Conservation (phyloP, 2,113 vertebrate genomes). For the Lampris incognitus region DNA sequence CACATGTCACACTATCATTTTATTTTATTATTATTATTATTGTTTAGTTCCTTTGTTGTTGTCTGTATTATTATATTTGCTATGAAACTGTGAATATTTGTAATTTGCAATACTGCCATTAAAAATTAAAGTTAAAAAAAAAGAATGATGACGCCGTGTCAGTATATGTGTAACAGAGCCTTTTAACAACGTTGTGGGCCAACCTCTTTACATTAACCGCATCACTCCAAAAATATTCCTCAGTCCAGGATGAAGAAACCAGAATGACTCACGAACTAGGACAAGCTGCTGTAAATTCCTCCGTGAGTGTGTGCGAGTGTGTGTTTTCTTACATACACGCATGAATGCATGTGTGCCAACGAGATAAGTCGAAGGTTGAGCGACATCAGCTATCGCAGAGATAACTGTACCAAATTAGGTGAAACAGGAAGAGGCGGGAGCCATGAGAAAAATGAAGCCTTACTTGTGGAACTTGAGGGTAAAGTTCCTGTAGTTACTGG, state of each 20-base stretch:
- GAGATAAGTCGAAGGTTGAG: constrained; percentile 35
- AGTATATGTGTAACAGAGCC: too few species aligned
- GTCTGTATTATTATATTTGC: too few species aligned
- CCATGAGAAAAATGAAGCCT: constrained; percentile 58
- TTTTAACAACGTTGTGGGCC: too few species aligned
- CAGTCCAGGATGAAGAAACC: background rate
- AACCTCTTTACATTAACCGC: too few species aligned
- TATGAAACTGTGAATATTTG: too few species aligned
- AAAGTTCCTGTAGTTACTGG: constrained; percentile 86
- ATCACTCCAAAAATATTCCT: too few species aligned
- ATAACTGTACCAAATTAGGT: constrained; percentile 16
- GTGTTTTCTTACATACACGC: background rate
- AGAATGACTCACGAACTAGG: background rate
- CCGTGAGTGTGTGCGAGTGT: background rate
- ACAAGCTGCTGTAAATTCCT: background rate
- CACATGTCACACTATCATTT: too few species aligned
- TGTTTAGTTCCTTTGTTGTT: too few species aligned
- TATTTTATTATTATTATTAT: too few species aligned
- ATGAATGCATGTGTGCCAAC: background rate
- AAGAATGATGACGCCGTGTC: too few species aligned
- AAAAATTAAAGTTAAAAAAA: too few species aligned
- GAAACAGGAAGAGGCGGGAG: background rate
- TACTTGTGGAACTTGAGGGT: constrained; percentile 97
- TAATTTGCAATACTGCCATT: too few species aligned
- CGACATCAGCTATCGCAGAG: constrained; percentile 33